Evolutionary conservation across 2,797 vertebrate genomes (phyloP), one percentile per base, ranked within the genome.

Genomic region (Eulemur rubriventer): DNA sequence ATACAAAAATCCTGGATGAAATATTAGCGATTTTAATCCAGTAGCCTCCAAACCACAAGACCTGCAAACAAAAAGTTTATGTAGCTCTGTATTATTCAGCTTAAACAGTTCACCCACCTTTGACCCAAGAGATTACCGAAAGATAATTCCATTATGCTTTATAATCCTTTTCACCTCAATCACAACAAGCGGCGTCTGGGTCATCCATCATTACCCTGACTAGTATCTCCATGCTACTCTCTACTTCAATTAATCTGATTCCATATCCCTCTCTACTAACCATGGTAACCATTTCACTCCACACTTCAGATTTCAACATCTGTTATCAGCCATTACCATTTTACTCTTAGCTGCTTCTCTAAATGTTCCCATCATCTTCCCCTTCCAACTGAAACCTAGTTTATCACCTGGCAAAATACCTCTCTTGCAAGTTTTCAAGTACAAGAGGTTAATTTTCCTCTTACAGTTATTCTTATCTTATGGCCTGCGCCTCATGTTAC

Each of bases 311-410:
- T 91, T 83, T 91, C 76, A 81, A 73, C 50, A 72, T 89, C 50
- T 94, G 20, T 72, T 57, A 50, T 30, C 43, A 93, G 59, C 10
- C 20, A 93, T 83, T 92, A 96, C 52, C 92, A 38, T 38, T 75
- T 95, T 87, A 67, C 70, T 73, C 57, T 84, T 83, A 22, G 35
- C 69, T 28, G 96, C 65, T 70, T 94, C 83, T 94, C 55, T 80
- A n/a, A 85, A 79, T 75, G 38, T 90, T 81, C 67, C 63, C 61
- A 94, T 94, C 52, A 81, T 84, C 92, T 96, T 96, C 87, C 90
- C 50, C 11, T 89, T 83, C 43, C 70, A 80, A 81, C 52, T 69
- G 46, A 67, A 95, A 89, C 57, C 65, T 57, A 18, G 75, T 48
- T 59, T 85, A 72, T 50, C n/a, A 48, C 38, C 52, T 70, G 13